Evolutionary conservation across 2,888 invertebrate species (phyloP).

Genomic region (Noctua janthe): DNA sequence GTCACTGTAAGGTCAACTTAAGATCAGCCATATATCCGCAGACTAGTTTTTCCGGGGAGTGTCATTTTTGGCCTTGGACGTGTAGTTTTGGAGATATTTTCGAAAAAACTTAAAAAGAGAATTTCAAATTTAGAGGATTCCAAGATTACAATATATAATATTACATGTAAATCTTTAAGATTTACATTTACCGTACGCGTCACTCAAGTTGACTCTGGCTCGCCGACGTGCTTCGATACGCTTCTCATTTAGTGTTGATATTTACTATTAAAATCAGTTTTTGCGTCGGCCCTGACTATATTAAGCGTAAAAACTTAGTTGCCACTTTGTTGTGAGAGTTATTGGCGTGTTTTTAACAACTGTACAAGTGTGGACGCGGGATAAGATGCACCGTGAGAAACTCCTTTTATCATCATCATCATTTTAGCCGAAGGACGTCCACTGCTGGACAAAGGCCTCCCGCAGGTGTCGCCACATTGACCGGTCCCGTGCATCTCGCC

Average conservation of each 20-base stretch:
- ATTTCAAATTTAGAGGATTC: not conserved
- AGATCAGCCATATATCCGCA: no score
- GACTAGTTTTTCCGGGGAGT: no score
- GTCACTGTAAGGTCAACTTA: not conserved
- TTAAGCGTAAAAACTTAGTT: not conserved
- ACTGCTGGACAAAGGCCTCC: no score
- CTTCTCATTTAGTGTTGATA: not conserved
- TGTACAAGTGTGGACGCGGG: not conserved
- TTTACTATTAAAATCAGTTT: not conserved
- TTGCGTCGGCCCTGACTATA: not conserved
- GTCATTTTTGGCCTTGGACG: not conserved
- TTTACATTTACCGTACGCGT: not conserved
- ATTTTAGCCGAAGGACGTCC: no score
- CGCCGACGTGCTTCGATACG: not conserved
- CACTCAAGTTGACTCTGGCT: not conserved
- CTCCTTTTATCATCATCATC: no score
- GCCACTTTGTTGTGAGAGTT: not conserved
- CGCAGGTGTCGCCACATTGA: no score
- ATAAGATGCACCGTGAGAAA: conserved; percentile 8
- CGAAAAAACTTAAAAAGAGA: not conserved
- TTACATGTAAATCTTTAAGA: not conserved
- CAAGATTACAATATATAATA: no score
- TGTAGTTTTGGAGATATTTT: no score
- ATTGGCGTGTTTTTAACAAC: not conserved
- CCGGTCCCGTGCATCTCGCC: no score